Conservation (phyloP, 2,113 vertebrate genomes). For the Muscicapa adusta region DNA sequence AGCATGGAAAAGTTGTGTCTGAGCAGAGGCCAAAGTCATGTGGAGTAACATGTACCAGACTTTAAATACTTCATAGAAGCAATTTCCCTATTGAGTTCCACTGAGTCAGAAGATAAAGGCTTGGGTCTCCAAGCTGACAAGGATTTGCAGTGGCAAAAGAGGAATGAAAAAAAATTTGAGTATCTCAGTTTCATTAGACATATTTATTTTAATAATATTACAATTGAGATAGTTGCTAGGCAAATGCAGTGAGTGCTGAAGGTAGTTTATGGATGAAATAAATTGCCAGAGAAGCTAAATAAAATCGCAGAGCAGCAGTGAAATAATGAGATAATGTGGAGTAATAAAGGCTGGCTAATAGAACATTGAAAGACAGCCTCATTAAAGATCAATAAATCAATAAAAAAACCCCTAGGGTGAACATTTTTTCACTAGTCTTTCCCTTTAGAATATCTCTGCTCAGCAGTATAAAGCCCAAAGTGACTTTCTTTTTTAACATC, state of each 20-base stretch:
- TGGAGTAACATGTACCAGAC: not conserved
- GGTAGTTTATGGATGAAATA: not conserved
- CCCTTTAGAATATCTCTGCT: not conserved
- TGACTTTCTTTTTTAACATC: not conserved
- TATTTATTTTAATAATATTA: not conserved
- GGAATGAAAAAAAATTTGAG: not conserved
- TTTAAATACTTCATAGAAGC: not conserved
- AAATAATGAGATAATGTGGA: not conserved
- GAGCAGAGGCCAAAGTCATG: not conserved
- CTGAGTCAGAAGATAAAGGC: not conserved
- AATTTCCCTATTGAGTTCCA: not conserved
- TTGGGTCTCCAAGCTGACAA: not conserved
- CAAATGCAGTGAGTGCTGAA: not conserved
- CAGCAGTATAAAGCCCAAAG: not conserved
- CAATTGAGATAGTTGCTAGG: not conserved
- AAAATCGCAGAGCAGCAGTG: not conserved
- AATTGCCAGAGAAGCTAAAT: not conserved
- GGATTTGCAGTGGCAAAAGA: not conserved
- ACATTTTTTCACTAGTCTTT: not conserved
- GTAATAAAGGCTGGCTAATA: conserved; percentile 15
- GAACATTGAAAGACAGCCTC: not conserved
- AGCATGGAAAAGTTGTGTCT: not conserved
- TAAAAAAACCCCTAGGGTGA: not conserved
- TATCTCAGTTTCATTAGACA: not conserved
- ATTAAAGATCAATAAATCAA: conserved; percentile 22